Evolutionary conservation across 2,888 invertebrate genomes (phyloP), one percentile per base, ranked within the genome.

Genomic region (Ganaspis brasiliensis): DNA sequence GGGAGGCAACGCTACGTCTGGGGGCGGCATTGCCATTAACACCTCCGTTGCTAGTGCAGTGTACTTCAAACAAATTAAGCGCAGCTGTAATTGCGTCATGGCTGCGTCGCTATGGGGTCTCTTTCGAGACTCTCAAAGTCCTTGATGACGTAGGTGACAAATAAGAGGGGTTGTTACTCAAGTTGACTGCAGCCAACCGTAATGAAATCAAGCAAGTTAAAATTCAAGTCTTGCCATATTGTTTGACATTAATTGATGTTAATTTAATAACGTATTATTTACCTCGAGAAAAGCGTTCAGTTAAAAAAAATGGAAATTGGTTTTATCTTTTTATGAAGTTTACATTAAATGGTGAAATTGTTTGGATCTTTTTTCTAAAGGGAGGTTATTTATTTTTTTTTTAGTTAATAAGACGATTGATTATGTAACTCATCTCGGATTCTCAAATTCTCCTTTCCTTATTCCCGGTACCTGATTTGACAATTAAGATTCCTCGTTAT

Each of bases 1-100:
- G 76, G 75, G 31, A 45, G 6, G 35, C 19, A 40, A 19, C n/a
- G 40, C 21, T 19, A 52, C 19, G 52, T 14, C 19, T 76, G 70
- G n/a, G 77, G 73, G 76, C 78, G 78, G 78, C 75, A 83, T 86
- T 86, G 88, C 89, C 87, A 89, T 90, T 89, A 89, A 89, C 90
- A 89, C 90, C 88, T 90, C 85, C 83, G 83, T 82, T 79, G 79
- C 52, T 79, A 74, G 76, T 76, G 85, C 87, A 86, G 88, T 86
- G 88, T 87, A 89, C 90, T 90, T 89, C 89, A 90, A 90, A 89
- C 89, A 90, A 90, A 90, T 90, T 90, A 90, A 90, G 89, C 88
- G 87, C 85, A 85, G 84, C 86, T 84, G 86, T 90, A 90, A 90
- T 90, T 90, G 89, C 88, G 86, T 87, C 86, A 87, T 84, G 85